phyloP scores from a whole-genome alignment of 2,888 invertebrate species.

The Aphodius granarius region DNA sequence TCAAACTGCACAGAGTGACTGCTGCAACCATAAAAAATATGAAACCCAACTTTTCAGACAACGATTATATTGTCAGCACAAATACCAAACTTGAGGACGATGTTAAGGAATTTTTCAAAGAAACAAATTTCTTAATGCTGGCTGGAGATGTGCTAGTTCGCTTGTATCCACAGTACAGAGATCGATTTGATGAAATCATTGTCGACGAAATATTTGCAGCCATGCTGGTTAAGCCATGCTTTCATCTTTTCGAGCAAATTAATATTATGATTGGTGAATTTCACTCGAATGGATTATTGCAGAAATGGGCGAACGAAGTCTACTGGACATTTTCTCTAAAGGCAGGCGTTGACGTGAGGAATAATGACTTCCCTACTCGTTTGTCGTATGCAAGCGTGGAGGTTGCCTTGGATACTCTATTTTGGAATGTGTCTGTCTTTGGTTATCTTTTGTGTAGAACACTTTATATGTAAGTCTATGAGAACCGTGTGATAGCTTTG shows the following conservation, averaged over 20 bases:
- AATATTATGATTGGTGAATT: neutral
- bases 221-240: neutral
- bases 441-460: neutral
- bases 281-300: neutral
- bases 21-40: too few species aligned
- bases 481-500: neutral
- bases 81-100: too few species aligned
- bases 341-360: neutral
- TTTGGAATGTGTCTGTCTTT: neutral
- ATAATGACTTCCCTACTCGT: neutral
- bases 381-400: neutral
- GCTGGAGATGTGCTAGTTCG: neutral
- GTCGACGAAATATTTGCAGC: too few species aligned
- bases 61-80: too few species aligned
- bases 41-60: too few species aligned
- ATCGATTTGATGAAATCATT: too few species aligned
- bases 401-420: neutral
- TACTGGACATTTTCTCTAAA: neutral
- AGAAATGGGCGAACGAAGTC: neutral
- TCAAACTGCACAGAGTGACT: too few species aligned
- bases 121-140: neutral
- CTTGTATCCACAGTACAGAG: too few species aligned
- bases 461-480: neutral
- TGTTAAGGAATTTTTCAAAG: too few species aligned
- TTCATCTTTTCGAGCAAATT: neutral